These are phyloP conservation scores for Cardiocondyla obscurior DNA, from an alignment of 1,140 invertebrate genomes.

Conservation along the genomic window DNA sequence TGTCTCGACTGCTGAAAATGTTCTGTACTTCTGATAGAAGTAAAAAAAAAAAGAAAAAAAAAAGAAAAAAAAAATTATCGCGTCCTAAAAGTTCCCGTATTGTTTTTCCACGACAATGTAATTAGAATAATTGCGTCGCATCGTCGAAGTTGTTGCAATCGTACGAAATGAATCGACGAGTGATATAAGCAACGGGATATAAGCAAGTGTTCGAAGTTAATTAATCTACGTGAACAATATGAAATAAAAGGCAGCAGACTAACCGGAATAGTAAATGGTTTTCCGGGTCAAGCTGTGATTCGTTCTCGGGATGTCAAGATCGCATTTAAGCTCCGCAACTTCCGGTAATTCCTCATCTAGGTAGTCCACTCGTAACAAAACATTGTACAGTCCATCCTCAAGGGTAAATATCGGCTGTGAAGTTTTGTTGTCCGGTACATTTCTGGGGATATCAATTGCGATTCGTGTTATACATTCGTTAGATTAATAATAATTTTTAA, in stretches of 20 bases:
- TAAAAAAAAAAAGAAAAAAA: neutral
- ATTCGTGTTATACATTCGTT: neutral
- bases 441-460: constrained; percentile 66
- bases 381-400: constrained; percentile 83
- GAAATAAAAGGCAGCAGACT: constrained; percentile 62
- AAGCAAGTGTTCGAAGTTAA: neutral
- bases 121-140: neutral
- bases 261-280: constrained; percentile 88
- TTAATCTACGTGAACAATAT: no score
- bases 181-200: neutral
- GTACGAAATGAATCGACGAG: neutral
- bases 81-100: neutral
- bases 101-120: neutral
- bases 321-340: constrained; percentile 87
- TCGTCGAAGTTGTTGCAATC: neutral
- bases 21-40: neutral
- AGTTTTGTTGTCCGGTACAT: constrained; percentile 61
- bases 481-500: neutral
- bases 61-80: neutral
- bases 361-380: constrained; percentile 84
- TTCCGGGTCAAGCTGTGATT: constrained; percentile 87
- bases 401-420: constrained; percentile 72
- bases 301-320: constrained; percentile 86
- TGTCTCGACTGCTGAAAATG: neutral
- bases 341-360: constrained; percentile 85